Percentiles rank a stretch among this genome's conserved stretches.
Evolutionary conservation across 2,888 invertebrate genomes (phyloP).

Genomic region (Spodoptera littoralis): DNA sequence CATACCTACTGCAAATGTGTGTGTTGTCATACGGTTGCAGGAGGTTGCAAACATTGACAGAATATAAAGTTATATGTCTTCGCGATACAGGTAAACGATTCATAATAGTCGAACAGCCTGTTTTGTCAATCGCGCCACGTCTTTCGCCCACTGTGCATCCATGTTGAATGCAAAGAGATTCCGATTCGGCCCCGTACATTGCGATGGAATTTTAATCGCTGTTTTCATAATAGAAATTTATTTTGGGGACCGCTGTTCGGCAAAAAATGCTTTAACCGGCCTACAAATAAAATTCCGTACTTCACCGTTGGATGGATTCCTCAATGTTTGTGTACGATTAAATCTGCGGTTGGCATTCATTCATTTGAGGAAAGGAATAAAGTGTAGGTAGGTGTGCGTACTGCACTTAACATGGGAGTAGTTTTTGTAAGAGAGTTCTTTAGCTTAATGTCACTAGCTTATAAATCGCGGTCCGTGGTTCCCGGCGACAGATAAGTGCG

Average conservation of each 20-base stretch:
- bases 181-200: constrained; percentile 56
- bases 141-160: constrained; percentile 61
- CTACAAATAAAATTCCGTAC: constrained; percentile 29
- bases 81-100: constrained; percentile 70
- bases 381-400: too few relatives aligned
- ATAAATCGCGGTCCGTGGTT: constrained; percentile 67
- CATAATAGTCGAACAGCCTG: constrained; percentile 64
- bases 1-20: constrained; percentile 59
- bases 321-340: constrained; percentile 51
- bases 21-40: constrained; percentile 64
- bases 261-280: constrained; percentile 22
- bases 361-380: constrained; percentile 26
- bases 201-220: constrained; percentile 75
- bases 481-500: constrained; percentile 75
- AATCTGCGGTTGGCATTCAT: constrained; percentile 48
- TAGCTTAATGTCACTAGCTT: constrained; percentile 56
- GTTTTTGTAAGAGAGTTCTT: constrained; percentile 41
- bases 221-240: constrained; percentile 57
- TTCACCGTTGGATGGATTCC: constrained; percentile 22
- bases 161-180: constrained; percentile 68
- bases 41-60: constrained; percentile 60
- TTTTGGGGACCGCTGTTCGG: constrained; percentile 27
- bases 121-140: constrained; percentile 78
- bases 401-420: background rate
- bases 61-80: constrained; percentile 66